These are phyloP conservation scores for Scotopteryx bipunctaria DNA, from an alignment of 2,888 invertebrate genomes.

Conservation along the genomic window DNA sequence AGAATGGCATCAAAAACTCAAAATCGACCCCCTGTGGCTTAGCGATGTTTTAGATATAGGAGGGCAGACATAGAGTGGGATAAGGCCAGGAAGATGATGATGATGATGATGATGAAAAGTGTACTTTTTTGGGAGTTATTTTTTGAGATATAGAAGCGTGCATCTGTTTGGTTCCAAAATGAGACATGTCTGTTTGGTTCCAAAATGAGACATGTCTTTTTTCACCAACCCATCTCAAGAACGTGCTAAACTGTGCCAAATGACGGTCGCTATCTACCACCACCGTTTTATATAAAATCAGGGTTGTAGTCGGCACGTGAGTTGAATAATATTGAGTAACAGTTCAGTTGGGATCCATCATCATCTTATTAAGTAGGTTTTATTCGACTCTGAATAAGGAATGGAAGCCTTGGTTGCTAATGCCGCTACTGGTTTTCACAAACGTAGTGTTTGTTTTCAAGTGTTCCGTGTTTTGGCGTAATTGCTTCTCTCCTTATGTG, in stretches of 20 bases:
- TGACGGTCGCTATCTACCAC: background rate
- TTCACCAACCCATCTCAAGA: too few relatives aligned
- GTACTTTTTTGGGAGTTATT: too few relatives aligned
- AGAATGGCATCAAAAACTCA: too few relatives aligned
- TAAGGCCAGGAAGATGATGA: too few relatives aligned
- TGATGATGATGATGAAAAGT: too few relatives aligned
- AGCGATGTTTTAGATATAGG: too few relatives aligned
- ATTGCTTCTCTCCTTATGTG: background rate
- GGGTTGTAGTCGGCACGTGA: constrained; percentile 11
- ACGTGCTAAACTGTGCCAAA: background rate
- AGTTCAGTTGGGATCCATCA: constrained; percentile 9
- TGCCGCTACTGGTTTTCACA: constrained; percentile 7
- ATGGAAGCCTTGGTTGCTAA: background rate
- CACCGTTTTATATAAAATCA: background rate
- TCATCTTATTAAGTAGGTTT: constrained; percentile 14
- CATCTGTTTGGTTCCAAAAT: too few relatives aligned
- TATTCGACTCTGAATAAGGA: constrained; percentile 6
- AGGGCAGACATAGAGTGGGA: too few relatives aligned
- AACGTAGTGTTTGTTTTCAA: constrained; percentile 1
- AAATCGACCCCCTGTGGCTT: too few relatives aligned
- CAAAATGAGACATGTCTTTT: too few relatives aligned
- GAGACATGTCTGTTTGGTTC: too few relatives aligned
- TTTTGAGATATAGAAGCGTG: too few relatives aligned
- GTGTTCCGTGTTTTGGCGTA: background rate
- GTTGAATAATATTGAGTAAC: constrained; percentile 21